Base-by-base conservation (phyloP, 2,888 invertebrate genomes). In the Rugalucina vietnamica region DNA sequence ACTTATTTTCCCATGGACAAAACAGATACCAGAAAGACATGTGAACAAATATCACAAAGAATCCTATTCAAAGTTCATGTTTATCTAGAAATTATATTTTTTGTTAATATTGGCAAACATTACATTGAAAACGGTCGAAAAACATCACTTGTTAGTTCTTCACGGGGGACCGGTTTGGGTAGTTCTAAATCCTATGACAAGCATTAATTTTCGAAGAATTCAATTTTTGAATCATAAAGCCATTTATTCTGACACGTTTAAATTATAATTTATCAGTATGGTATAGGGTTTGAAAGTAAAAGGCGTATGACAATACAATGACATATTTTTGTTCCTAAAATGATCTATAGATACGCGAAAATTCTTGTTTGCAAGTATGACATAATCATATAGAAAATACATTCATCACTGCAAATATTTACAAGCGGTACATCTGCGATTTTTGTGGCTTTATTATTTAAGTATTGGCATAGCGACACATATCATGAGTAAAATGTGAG, bases 291-390 rank as follows among this genome's bases (percentile, higher is more conserved):
- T n/a, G 1, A 65, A 21, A 65, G 65, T 34, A 8, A n/a, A 65
- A 1, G 18, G 65, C 24, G 65, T 65, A 65, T 65, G 65, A 65
- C 65, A 65, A 34, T 65, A 65, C 65, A 65, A 65, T 65, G 65
- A 65, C 65, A 65, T 65, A 65, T 34, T 34, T 65, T 8, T 65
- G 29, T 65, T 34, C 65, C 65, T 34, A 65, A n/a, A 18, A 65
- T 65, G 12, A 65, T 65, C 34, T 32, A 65, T 29, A 34, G 65
- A 65, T 65, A 65, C 65, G 65, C 32, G 12, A 21, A 65, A 65
- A 65, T 65, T 65, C 65, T 34, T 21, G 65, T 34, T 65, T 8
- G 18, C 32, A 65, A 65, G 34, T 65, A 65, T 65, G 65, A 34
- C 65, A 65, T 65, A 65, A 34, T 34, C 21, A 18, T 65, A 65